Conservation (phyloP, 1,140 invertebrate species). For the Carposina sasakii region DNA sequence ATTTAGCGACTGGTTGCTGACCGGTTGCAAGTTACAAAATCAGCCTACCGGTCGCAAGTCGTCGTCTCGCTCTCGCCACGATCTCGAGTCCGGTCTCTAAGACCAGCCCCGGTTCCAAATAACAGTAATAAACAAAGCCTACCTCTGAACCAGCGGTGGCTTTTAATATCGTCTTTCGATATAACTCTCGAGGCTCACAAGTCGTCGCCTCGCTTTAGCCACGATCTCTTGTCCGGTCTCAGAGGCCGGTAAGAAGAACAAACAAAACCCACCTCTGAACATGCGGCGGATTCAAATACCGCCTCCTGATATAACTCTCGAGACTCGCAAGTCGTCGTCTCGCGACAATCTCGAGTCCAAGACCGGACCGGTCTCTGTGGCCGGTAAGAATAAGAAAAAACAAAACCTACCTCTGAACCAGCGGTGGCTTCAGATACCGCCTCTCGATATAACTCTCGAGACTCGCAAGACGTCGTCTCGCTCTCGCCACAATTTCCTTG, state of each 20-base stretch:
- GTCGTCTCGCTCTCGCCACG: constrained; percentile 74
- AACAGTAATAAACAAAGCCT: too few species aligned
- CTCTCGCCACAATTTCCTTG: constrained; percentile 71
- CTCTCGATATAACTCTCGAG: constrained; percentile 93
- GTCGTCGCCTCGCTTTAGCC: constrained; percentile 75
- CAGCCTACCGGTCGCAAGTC: too few species aligned
- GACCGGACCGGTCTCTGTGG: too few species aligned
- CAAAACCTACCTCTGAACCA: constrained; percentile 76
- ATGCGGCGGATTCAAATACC: too few species aligned
- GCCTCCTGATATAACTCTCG: neutral
- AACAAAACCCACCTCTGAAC: too few species aligned
- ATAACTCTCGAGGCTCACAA: constrained; percentile 88
- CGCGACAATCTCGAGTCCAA: too few species aligned
- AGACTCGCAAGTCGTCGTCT: too few species aligned
- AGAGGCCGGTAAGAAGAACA: too few species aligned
- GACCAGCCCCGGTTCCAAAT: too few species aligned
- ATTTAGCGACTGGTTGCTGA: too few species aligned
- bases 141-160: constrained; percentile 85
- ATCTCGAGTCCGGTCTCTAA: constrained; percentile 57
- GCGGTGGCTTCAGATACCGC: constrained; percentile 93
- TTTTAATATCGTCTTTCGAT: constrained; percentile 95
- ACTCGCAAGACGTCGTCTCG: constrained; percentile 80
- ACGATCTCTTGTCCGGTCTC: constrained; percentile 66
- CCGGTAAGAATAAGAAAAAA: too few species aligned
- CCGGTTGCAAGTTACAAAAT: too few species aligned